A percentile compares a stretch with the other conserved stretches of the same genome.
Evolutionary conservation across 2,797 vertebrate species (phyloP).

Genomic region (Phaenicophaeus curvirostris): DNA sequence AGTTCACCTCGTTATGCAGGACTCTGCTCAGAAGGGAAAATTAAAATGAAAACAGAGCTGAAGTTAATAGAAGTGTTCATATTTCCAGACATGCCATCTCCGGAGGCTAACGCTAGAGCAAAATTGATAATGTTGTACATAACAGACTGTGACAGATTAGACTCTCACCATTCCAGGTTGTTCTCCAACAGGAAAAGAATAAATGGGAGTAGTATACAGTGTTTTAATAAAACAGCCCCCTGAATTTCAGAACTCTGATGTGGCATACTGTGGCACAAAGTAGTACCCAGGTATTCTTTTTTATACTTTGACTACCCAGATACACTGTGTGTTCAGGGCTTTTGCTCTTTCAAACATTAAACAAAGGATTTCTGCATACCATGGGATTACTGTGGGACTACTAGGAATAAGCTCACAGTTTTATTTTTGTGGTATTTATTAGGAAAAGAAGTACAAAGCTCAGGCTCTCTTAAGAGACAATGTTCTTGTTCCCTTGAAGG

Average conservation of each 20-base stretch:
- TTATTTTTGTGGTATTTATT: background rate
- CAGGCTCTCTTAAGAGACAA: background rate
- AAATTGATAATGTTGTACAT: background rate
- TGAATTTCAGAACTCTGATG: background rate
- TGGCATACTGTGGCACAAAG: background rate
- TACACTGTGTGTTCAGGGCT: background rate
- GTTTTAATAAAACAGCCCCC: background rate
- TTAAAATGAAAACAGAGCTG: conserved; percentile 34
- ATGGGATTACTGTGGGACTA: background rate
- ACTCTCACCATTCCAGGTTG: background rate
- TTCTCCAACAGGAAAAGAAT: background rate
- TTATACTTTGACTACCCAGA: background rate
- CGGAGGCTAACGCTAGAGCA: conserved; percentile 10
- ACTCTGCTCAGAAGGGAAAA: conserved; percentile 4
- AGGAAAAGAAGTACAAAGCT: background rate
- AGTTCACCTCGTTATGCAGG: background rate
- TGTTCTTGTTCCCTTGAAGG: background rate
- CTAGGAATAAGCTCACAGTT: background rate
- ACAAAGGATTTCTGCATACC: background rate
- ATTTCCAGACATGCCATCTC: conserved; percentile 24
- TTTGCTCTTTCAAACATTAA: background rate
- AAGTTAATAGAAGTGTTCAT: conserved; percentile 7
- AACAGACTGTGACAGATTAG: conserved; percentile 2
- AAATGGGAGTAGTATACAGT: background rate
- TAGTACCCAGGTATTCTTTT: background rate